Base-by-base conservation (phyloP, 2,888 invertebrate genomes). In the Bursaphelenchus okinawaensis region DNA sequence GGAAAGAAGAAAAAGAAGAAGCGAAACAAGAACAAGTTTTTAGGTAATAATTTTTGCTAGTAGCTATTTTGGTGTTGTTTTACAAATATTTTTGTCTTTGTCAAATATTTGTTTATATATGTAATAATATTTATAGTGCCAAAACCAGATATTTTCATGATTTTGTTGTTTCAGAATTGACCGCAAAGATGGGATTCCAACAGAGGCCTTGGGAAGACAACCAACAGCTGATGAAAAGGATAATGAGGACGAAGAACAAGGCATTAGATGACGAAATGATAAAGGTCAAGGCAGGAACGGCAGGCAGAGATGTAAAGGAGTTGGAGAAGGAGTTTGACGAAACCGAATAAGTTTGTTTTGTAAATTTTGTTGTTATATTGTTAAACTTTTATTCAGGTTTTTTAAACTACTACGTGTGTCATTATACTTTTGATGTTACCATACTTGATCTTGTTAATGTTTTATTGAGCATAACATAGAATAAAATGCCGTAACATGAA, bases 261-360 rank as follows among this genome's bases (percentile, higher is more conserved):
- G 26, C 65, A 19, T 27, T 65, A 24, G 40, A 65, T 8, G 67
- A 68, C 16, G 66, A 66, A 22, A 29, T 66, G 67, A 19, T 66
- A 16, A 66, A 66, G n/a, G 66, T 66, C 1, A 26, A 54, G n/a
- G 60, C 56, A 12, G 70, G 64, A 9, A 40, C 40, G 51, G 72
- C 70, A 2, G 70, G 70, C 16, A 63, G 70, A 7, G 67, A 72
- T 54, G 50, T 54, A 6, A 70, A 69, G 31, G 70, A 70, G 58
- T 63, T 70, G 50, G 71, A 56, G n/a, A 52, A 66, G n/a, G 70
- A 70, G 19, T 72, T 64, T 54, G 70, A 70, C 54, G 70, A 72
- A 27, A 62, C 54, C n/a, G 20, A 52, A n/a, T 20, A 22, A 16
- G 23, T 19, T 24, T 24, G 3, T 31, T 19, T 16, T 22, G 1